A percentile compares a stretch with the other conserved stretches of the same genome.
These are phyloP conservation scores for Parasteatoda lunata DNA, from an alignment of 2,888 invertebrate species.

Conservation along the genomic window DNA sequence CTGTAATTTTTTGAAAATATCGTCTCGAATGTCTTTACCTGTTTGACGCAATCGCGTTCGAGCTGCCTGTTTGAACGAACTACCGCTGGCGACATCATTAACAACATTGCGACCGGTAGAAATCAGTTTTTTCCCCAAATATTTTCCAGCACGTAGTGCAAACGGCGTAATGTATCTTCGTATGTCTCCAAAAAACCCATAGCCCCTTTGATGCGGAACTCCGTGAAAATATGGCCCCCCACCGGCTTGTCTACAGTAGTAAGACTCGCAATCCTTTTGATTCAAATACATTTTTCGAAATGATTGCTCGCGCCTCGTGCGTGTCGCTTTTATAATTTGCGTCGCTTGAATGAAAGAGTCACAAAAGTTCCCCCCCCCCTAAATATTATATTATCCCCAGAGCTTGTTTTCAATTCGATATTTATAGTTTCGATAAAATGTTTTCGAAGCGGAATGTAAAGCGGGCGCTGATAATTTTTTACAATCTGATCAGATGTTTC, in stretches of 20 bases:
- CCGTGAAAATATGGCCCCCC: constrained; percentile 15
- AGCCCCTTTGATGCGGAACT: constrained; percentile 8
- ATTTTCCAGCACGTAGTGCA: not conserved
- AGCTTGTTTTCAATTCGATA: constrained; percentile 20
- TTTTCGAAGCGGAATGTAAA: constrained; percentile 24
- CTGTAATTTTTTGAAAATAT: constrained; percentile 36
- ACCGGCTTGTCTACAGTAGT: not conserved
- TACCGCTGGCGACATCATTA: constrained; percentile 15
- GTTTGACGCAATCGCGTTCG: not conserved
- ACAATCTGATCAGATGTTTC: constrained; percentile 40
- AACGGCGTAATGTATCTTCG: constrained; percentile 6
- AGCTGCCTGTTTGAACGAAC: constrained; percentile 14
- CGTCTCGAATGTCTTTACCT: constrained; percentile 19
- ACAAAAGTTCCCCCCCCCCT: constrained; percentile 14
- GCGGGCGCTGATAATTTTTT: constrained; percentile 15
- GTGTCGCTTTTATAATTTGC: not conserved
- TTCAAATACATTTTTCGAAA: not conserved
- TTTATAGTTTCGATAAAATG: constrained; percentile 26
- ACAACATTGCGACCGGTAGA: constrained; percentile 14
- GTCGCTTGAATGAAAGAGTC: constrained; percentile 10
- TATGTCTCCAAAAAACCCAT: constrained; percentile 33
- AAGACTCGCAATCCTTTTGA: not conserved
- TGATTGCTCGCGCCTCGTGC: not conserved
- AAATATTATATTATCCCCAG: constrained; percentile 26
- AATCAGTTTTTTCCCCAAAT: constrained; percentile 17